phyloP scores from a whole-genome alignment of 2,113 vertebrate genomes.

The Albula goreensis region DNA sequence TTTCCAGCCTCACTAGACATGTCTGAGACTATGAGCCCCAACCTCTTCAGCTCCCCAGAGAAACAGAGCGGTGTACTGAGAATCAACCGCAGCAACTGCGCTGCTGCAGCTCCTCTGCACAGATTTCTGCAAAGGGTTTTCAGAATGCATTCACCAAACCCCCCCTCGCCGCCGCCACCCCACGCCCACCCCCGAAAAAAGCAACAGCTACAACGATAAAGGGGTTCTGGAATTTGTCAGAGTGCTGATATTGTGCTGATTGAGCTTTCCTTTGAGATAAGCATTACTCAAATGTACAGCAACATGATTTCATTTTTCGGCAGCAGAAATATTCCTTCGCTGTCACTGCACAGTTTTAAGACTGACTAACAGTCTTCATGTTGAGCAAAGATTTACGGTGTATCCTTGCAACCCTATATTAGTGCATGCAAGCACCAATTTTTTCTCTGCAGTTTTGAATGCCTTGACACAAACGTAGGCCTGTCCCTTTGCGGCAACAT shows the following conservation, averaged over 20 bases:
- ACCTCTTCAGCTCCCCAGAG: neutral
- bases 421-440: neutral
- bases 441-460: neutral
- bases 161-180: too few species aligned
- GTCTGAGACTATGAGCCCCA: neutral
- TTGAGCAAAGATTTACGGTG: too few species aligned
- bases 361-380: too few species aligned
- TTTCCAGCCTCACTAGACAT: neutral
- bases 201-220: neutral
- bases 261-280: too few species aligned
- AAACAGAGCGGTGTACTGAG: neutral
- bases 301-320: too few species aligned
- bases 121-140: neutral
- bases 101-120: neutral
- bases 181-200: too few species aligned
- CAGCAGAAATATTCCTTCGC: too few species aligned
- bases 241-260: too few species aligned
- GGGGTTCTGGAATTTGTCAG: neutral
- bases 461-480: neutral
- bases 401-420: too few species aligned
- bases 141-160: neutral
- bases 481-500: neutral
- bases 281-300: too few species aligned
- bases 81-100: neutral
- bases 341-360: too few species aligned